Evolutionary conservation across 2,113 vertebrate genomes (phyloP).

Genomic region (Atractosteus spatula): DNA sequence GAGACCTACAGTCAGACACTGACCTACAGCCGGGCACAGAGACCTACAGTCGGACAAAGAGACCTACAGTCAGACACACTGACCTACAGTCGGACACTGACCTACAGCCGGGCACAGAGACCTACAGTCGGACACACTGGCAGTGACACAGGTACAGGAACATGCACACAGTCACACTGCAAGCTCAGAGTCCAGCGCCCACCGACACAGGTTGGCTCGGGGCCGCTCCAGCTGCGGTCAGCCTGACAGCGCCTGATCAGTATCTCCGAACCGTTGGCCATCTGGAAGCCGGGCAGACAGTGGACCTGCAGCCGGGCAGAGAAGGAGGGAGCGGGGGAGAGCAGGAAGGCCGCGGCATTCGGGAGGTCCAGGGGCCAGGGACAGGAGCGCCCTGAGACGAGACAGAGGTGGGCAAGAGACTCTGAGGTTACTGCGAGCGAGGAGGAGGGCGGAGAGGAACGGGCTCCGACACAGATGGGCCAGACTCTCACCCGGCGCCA

Average conservation of each 20-base stretch:
- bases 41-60: background rate
- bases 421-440: background rate
- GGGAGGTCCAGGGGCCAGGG: constrained; percentile 66
- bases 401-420: background rate
- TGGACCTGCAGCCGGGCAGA: constrained; percentile 65
- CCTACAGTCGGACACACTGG: constrained; percentile 12
- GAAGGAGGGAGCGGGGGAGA: constrained; percentile 63
- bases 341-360: constrained; percentile 45
- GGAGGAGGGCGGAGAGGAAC: background rate
- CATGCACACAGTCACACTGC: background rate
- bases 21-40: background rate
- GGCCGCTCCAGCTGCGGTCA: constrained; percentile 75
- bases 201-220: constrained; percentile 68
- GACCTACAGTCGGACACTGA: background rate
- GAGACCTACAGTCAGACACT: background rate
- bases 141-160: background rate
- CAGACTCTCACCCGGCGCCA: constrained; percentile 61
- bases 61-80: constrained; percentile 8
- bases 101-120: constrained; percentile 9
- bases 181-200: constrained; percentile 19
- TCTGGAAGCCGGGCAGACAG: constrained; percentile 63
- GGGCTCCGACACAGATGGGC: background rate
- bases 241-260: constrained; percentile 72
- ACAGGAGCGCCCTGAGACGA: constrained; percentile 65
- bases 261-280: constrained; percentile 54